Evolutionary conservation across 2,888 invertebrate species (phyloP).

Genomic region (Aleiodes alternator): DNA sequence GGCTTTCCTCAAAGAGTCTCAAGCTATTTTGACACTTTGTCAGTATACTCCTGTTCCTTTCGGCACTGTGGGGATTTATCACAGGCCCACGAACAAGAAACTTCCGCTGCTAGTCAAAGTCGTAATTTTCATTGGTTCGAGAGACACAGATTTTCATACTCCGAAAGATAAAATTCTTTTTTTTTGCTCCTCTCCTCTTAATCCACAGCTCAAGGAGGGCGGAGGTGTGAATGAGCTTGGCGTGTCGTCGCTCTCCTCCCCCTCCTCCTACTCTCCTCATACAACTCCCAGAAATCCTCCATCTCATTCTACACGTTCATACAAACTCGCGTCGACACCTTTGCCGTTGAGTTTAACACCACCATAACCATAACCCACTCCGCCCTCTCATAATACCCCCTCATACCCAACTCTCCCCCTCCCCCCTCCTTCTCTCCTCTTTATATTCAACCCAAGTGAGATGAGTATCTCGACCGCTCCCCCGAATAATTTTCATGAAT

Average conservation of each 20-base stretch:
- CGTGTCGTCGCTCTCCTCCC: constrained; percentile 56
- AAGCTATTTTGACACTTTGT: background rate
- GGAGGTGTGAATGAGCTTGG: constrained; percentile 70
- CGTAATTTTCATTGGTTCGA: constrained; percentile 10
- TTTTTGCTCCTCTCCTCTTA: background rate
- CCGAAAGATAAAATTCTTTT: background rate
- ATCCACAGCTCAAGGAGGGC: constrained; percentile 54
- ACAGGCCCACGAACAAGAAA: background rate
- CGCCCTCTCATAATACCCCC: constrained; percentile 41
- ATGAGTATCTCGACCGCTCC: constrained; percentile 55
- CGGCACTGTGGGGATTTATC: background rate
- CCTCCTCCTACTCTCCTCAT: constrained; percentile 65
- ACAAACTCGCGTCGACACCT: constrained; percentile 67
- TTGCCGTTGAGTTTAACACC: constrained; percentile 60
- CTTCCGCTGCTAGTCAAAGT: background rate
- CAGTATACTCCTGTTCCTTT: background rate
- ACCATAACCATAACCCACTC: constrained; percentile 59
- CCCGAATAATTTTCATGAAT: constrained; percentile 58
- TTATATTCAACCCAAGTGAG: constrained; percentile 45
- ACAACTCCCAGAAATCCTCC: constrained; percentile 60
- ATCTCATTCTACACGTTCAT: constrained; percentile 49
- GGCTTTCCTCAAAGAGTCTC: background rate
- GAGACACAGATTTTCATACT: background rate
- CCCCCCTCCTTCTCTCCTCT: constrained; percentile 15
- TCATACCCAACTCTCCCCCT: constrained; percentile 53